Evolutionary conservation across 1,140 invertebrate genomes (phyloP).

Genomic region (Chionoecetes opilio): DNA sequence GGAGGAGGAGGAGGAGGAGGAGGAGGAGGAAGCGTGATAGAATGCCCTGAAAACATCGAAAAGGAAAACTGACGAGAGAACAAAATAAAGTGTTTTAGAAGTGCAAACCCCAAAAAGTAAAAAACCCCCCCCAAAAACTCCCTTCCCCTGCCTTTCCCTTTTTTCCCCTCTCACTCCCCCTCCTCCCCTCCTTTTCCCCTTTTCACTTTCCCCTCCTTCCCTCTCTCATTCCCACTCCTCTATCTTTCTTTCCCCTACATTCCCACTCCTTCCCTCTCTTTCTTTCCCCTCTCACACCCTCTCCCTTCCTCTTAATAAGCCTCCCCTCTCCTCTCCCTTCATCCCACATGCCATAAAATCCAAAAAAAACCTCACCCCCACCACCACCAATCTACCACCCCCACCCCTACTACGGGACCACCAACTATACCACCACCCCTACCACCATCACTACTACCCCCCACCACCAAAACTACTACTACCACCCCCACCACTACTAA

Average conservation of each 20-base stretch:
- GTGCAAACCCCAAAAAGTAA: not conserved
- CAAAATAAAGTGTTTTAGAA: not conserved
- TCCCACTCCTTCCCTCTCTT: too few species aligned
- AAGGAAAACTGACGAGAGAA: not conserved
- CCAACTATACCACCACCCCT: too few species aligned
- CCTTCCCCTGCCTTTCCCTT: too few species aligned
- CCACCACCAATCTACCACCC: too few species aligned
- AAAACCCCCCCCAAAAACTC: not conserved
- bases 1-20: not conserved
- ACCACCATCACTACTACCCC: not conserved
- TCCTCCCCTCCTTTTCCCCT: not conserved
- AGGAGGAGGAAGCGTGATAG: not conserved
- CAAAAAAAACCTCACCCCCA: too few species aligned
- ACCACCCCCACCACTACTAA: too few species aligned
- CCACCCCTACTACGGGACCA: not conserved
- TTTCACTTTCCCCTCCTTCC: not conserved
- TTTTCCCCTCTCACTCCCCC: not conserved
- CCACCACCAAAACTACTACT: not conserved
- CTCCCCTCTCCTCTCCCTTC: not conserved
- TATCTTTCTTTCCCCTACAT: too few species aligned
- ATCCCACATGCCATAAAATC: not conserved
- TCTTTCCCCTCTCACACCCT: not conserved
- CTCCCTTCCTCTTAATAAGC: not conserved
- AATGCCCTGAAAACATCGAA: not conserved
- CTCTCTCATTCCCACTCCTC: not conserved